A percentile compares a stretch with the other conserved stretches of the same genome.
Evolutionary conservation across 2,888 invertebrate species (phyloP).

Genomic region (Teinopalpus imperialis): DNA sequence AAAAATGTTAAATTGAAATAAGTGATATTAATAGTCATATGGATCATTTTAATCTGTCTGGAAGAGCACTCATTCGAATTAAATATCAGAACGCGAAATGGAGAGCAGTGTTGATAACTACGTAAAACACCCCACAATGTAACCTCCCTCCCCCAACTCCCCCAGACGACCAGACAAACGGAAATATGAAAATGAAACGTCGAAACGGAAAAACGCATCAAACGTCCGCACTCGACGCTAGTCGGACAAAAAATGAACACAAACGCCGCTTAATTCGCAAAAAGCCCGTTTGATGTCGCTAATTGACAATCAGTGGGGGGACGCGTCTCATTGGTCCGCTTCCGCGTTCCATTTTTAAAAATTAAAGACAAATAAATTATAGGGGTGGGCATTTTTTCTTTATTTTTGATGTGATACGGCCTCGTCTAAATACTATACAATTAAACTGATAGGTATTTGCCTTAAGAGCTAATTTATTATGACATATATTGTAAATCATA

Average conservation of each 20-base stretch:
- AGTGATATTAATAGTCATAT: slow-evolving; percentile 18
- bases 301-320: slow-evolving; percentile 81
- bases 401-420: slow-evolving; percentile 30
- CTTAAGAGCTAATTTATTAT: no score
- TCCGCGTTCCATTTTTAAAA: slow-evolving; percentile 77
- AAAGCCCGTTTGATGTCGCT: slow-evolving; percentile 82
- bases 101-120: slow-evolving; percentile 42
- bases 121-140: slow-evolving; percentile 53
- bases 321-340: slow-evolving; percentile 77
- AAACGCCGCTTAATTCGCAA: slow-evolving; percentile 80
- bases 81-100: slow-evolving; percentile 54
- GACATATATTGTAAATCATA: no score
- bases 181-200: slow-evolving; percentile 80
- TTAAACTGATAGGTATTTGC: neutral
- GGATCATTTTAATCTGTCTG: slow-evolving; percentile 36
- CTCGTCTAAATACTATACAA: slow-evolving; percentile 22
- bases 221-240: slow-evolving; percentile 58
- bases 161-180: slow-evolving; percentile 69
- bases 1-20: slow-evolving; percentile 13
- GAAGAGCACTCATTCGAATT: slow-evolving; percentile 61
- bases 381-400: slow-evolving; percentile 57
- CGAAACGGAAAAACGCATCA: slow-evolving; percentile 77
- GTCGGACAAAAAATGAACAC: slow-evolving; percentile 76
- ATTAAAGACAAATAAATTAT: slow-evolving; percentile 78
- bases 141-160: slow-evolving; percentile 43